Evolutionary conservation across 2,113 vertebrate genomes (phyloP), one percentile per base, ranked within the genome.

Genomic region (Hippocampus barbouri): DNA sequence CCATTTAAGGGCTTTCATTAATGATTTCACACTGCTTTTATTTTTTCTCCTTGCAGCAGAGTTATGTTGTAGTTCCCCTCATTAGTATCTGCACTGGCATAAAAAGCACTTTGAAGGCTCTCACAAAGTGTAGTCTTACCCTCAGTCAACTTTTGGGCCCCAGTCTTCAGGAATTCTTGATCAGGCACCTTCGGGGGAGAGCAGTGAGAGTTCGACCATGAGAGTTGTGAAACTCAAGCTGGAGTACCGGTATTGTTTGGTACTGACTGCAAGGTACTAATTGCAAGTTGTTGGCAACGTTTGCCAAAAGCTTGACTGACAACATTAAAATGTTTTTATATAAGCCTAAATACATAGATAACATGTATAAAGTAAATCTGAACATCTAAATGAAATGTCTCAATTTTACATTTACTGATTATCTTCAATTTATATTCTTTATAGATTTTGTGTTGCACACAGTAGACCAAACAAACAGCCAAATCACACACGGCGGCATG

Each of bases 131-230:
- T 72, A 60, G 41, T 73, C 41, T 76, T 69, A 60, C 40, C 43
- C 11, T 27, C 76, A 64, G 69, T 70, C 67, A 67, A 68, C 65
- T 75, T 83, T 56, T 64, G 20, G 71, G 76, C 69, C 76, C 11
- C 74, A 72, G 64, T 77, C 79, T 78, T 7, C 64, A 70, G 60
- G 73, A 87, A 83, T 85, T 87, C 83, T 86, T 86, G 79, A 87
- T 87, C 54, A 38, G 15, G 74, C n/a, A 74, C 67, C 61, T 75
- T 5, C 2, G 54, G 72, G 77, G 49, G 76, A 18, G 15, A 49
- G 30, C n/a, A 66, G 40, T 68, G 66, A 70, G 67, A 25, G 25
- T 25, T 73, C 40, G 76, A 79, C 34, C 69, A 72, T 69, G 73
- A 43, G 38, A 75, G 72, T 70, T 69, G n/a, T 54, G 62, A 25